Conservation (phyloP, 2,113 vertebrate genomes). For the Galbula dea region DNA sequence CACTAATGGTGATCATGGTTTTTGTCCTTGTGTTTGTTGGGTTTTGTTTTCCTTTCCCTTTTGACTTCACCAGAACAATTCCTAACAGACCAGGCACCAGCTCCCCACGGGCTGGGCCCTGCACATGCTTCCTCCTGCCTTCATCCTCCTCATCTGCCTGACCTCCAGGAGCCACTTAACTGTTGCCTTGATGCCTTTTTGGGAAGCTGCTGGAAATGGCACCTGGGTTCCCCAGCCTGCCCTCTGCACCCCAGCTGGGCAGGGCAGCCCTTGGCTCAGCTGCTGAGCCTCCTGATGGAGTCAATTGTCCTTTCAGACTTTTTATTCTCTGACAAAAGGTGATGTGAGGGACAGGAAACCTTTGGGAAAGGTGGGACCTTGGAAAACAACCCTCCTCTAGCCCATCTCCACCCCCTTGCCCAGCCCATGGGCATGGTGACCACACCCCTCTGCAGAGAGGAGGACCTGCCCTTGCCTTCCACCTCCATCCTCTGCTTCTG, state of each 20-base stretch:
- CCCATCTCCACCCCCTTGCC: neutral
- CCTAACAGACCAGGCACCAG: neutral
- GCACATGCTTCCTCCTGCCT: neutral
- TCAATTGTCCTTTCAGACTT: neutral
- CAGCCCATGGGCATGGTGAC: rapidly evolving
- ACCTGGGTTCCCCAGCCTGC: neutral
- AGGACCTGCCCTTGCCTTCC: neutral
- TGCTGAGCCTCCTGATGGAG: neutral
- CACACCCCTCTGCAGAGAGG: rapidly evolving
- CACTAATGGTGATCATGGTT: neutral
- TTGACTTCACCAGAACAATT: neutral
- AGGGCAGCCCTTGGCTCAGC: neutral
- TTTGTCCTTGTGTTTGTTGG: too few species aligned
- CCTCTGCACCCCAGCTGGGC: neutral
- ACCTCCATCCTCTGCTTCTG: neutral
- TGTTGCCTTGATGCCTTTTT: neutral
- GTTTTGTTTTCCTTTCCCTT: neutral
- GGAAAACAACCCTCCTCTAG: neutral
- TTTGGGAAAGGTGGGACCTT: neutral
- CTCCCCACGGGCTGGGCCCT: neutral
- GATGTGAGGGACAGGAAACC: neutral
- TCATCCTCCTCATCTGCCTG: neutral
- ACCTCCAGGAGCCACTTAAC: neutral
- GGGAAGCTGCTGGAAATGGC: neutral
- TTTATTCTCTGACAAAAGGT: neutral